These are phyloP conservation scores for Ursus arctos DNA, from an alignment of 2,113 vertebrate species.

Conservation along the genomic window DNA sequence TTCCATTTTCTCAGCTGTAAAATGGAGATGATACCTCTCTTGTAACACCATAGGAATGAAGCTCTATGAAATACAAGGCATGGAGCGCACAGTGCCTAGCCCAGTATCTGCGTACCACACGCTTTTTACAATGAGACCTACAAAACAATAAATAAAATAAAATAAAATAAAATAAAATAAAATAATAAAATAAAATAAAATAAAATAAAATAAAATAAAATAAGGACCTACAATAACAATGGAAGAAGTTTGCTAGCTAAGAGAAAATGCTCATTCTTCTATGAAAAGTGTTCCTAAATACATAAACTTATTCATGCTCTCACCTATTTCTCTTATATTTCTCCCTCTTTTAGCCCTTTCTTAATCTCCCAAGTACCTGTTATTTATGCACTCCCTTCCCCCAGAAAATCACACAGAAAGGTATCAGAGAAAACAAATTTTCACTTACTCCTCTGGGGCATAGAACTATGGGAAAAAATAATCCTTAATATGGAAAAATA, in stretches of 20 bases:
- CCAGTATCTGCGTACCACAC: rapidly evolving
- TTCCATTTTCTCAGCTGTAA: neutral
- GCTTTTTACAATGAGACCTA: neutral
- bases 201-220: neutral
- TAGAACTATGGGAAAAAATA: conserved; percentile 1
- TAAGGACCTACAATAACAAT: neutral
- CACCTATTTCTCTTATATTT: neutral
- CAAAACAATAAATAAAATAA: too few species aligned
- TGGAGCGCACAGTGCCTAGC: neutral
- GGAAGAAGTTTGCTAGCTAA: neutral
- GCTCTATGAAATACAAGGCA: neutral
- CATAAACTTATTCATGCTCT: neutral
- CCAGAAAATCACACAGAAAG: neutral
- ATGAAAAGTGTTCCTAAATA: conserved; percentile 3
- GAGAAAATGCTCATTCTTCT: neutral
- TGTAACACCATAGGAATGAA: neutral
- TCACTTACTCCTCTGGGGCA: neutral
- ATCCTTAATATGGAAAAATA: neutral
- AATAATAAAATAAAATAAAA: neutral
- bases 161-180: neutral
- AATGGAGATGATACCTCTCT: neutral
- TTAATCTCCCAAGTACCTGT: neutral
- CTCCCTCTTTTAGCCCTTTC: neutral
- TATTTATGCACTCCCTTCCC: neutral
- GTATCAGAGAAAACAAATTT: conserved; percentile 15